Percentiles rank a stretch among this genome's conserved stretches.
These are phyloP conservation scores for Microcaecilia unicolor DNA, from an alignment of 2,797 vertebrate genomes.

Conservation along the genomic window DNA sequence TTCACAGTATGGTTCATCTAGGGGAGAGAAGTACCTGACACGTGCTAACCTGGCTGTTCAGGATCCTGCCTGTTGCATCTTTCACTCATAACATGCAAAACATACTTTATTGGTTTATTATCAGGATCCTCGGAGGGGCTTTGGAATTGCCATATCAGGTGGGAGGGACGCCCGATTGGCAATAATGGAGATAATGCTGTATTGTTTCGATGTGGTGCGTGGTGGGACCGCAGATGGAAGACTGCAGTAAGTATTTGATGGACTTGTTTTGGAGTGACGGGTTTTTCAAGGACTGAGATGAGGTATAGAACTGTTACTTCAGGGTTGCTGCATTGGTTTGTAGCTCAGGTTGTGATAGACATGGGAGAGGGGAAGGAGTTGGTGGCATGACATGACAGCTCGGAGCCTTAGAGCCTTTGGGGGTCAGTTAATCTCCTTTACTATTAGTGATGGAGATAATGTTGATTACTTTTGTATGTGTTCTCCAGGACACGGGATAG, in stretches of 20 bases:
- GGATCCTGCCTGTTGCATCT: fast-evolving
- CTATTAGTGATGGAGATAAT: background rate
- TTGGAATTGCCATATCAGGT: slow-evolving; percentile 86
- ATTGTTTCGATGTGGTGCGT: slow-evolving; percentile 81
- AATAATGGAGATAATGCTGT: slow-evolving; percentile 50
- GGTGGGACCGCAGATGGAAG: slow-evolving; percentile 77
- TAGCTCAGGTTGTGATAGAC: too few species aligned
- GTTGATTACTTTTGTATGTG: background rate
- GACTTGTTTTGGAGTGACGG: too few species aligned
- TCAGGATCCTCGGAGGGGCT: slow-evolving; percentile 83
- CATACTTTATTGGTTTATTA: background rate
- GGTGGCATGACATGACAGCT: too few species aligned
- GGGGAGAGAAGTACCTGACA: too few species aligned
- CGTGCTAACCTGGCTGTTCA: background rate
- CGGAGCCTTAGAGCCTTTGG: too few species aligned
- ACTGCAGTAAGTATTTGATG: slow-evolving; percentile 75
- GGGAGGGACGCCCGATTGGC: slow-evolving; percentile 66
- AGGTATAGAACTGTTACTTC: too few species aligned
- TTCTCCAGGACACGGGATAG: slow-evolving; percentile 72
- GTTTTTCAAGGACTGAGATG: too few species aligned
- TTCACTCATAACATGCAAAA: fast-evolving
- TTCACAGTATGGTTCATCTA: too few species aligned
- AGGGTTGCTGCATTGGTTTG: too few species aligned
- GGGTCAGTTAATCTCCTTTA: too few species aligned
- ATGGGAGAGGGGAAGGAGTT: too few species aligned